Percentiles rank a stretch among this genome's conserved stretches.
These are phyloP conservation scores for Crocidura indochinensis DNA, from an alignment of 2,797 vertebrate genomes.

Conservation along the genomic window DNA sequence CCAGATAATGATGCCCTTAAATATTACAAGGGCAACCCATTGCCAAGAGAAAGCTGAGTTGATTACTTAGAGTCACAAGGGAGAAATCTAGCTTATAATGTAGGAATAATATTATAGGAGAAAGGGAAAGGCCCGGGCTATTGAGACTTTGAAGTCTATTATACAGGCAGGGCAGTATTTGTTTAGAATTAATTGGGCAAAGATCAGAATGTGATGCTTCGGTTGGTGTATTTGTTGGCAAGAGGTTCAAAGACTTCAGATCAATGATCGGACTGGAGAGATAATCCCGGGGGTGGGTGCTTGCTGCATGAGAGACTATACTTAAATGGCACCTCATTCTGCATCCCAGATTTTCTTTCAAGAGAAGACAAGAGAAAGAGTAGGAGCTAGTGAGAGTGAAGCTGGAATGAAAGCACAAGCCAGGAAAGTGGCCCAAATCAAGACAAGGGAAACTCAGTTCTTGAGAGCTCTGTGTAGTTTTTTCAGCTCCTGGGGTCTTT, in stretches of 20 bases:
- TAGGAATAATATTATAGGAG: background rate
- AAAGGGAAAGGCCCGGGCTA: background rate
- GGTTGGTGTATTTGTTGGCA: conserved; percentile 3
- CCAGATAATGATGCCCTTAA: conserved; percentile 1
- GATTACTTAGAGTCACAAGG: background rate
- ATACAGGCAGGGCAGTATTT: background rate
- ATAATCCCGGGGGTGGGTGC: background rate
- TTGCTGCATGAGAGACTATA: background rate
- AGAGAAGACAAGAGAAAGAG: too few species aligned
- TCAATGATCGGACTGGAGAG: too few species aligned
- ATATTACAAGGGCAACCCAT: background rate
- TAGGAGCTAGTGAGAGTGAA: too few species aligned
- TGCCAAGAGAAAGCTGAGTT: background rate
- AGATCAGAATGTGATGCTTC: conserved; percentile 1
- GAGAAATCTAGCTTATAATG: background rate
- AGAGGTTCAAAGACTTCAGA: conserved; percentile 11
- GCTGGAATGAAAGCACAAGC: too few species aligned
- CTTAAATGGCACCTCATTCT: too few species aligned
- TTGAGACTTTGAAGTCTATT: conserved; percentile 37
- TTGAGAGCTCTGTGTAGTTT: too few species aligned
- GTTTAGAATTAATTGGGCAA: background rate
- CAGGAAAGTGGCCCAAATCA: too few species aligned
- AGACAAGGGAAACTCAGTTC: too few species aligned
- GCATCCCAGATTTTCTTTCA: too few species aligned
- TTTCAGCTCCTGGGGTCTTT: too few species aligned